Conservation (phyloP, 2,888 invertebrate genomes). For the Apodemia duryi region DNA sequence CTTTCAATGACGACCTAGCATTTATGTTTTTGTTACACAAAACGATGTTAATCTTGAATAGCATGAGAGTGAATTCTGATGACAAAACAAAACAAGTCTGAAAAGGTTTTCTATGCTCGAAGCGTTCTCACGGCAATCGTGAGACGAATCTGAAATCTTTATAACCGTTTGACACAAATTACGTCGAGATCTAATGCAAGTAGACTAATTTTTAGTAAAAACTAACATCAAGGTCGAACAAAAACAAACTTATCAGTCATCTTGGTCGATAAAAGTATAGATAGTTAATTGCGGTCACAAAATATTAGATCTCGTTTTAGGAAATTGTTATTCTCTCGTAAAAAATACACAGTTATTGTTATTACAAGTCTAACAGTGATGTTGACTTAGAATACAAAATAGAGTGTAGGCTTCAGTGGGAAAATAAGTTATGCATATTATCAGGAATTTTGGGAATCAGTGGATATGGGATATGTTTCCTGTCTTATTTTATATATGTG, state of each 20-base stretch:
- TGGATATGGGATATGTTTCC: too few relatives aligned
- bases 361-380: too few relatives aligned
- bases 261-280: not conserved
- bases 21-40: not conserved
- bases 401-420: too few relatives aligned
- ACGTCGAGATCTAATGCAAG: not conserved
- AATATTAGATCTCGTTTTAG: not conserved
- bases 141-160: slow-evolving; percentile 10
- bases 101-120: not conserved
- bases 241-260: not conserved
- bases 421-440: too few relatives aligned
- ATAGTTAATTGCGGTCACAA: not conserved
- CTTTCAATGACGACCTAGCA: not conserved
- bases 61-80: slow-evolving; percentile 3
- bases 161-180: slow-evolving; percentile 9
- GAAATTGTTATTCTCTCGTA: too few relatives aligned
- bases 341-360: too few relatives aligned
- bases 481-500: too few relatives aligned
- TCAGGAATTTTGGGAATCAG: too few relatives aligned
- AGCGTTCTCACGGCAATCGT: not conserved
- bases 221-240: slow-evolving; percentile 1
- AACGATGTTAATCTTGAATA: slow-evolving; percentile 7
- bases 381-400: too few relatives aligned
- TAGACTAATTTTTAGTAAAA: not conserved
- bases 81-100: slow-evolving; percentile 5